Evolutionary conservation across 2,113 vertebrate genomes (phyloP).

Genomic region (Steatornis caripensis): DNA sequence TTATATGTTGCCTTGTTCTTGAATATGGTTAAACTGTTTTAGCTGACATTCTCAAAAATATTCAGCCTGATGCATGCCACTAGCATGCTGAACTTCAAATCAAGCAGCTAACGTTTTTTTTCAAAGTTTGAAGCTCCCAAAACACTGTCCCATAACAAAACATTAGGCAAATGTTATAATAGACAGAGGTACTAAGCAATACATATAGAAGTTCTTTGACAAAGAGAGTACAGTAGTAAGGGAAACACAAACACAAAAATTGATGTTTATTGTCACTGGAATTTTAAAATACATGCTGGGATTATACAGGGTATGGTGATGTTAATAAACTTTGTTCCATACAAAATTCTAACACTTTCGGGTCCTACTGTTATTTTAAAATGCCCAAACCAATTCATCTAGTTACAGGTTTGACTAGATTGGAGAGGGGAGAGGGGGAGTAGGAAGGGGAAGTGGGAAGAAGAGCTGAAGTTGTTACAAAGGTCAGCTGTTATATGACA

Average conservation of each 20-base stretch:
- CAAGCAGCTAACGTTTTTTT: not conserved
- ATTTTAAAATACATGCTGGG: constrained; percentile 3
- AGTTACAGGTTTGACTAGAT: not conserved
- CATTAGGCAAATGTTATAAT: not conserved
- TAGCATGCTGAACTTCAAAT: not conserved
- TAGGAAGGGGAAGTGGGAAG: not conserved
- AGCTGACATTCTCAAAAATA: not conserved
- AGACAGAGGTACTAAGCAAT: not conserved
- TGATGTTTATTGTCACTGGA: not conserved
- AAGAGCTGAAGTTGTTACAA: not conserved
- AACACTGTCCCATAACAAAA: not conserved
- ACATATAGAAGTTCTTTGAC: not conserved
- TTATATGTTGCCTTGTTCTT: not conserved
- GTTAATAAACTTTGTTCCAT: constrained; percentile 1
- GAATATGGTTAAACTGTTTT: not conserved
- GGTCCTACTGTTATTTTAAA: not conserved
- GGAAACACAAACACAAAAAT: not conserved
- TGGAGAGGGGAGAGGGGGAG: not conserved
- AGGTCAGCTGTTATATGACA: not conserved
- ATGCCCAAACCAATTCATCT: constrained; percentile 17
- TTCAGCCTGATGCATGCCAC: not conserved
- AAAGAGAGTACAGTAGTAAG: not conserved
- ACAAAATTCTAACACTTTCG: not conserved
- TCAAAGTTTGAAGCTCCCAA: not conserved
- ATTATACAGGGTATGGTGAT: constrained; percentile 3